Evolutionary conservation across 2,113 vertebrate genomes (phyloP).

Genomic region (Gnathonemus longibarbis): DNA sequence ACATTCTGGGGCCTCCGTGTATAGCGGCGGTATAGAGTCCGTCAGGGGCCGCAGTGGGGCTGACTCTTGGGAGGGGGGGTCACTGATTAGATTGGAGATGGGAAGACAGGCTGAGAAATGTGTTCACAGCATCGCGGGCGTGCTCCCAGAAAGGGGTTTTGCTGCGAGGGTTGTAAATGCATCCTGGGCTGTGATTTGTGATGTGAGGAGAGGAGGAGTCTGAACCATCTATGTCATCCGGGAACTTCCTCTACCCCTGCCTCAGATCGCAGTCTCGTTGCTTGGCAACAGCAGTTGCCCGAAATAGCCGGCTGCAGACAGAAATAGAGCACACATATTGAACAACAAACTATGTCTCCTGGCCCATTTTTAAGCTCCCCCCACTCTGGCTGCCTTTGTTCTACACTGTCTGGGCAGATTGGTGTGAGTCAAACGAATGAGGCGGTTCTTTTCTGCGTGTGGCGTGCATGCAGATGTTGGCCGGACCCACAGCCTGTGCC

Average conservation of each 20-base stretch:
- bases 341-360: slow-evolving; percentile 29
- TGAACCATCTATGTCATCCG: slow-evolving; percentile 26
- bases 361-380: not conserved
- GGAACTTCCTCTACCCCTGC: slow-evolving; percentile 33
- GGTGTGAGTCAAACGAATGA: not conserved
- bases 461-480: not conserved
- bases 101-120: not conserved
- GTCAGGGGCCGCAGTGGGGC: not conserved
- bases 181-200: not conserved
- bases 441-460: not conserved
- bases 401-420: not conserved
- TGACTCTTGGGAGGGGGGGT: not conserved
- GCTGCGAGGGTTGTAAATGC: not conserved
- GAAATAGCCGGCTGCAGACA: slow-evolving; percentile 45
- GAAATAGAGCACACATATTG: slow-evolving; percentile 40
- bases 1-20: not conserved
- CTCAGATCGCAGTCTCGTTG: slow-evolving; percentile 37
- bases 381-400: slow-evolving; percentile 9
- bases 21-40: not conserved
- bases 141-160: not conserved
- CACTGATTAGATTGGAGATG: not conserved
- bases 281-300: slow-evolving; percentile 44
- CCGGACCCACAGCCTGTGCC: not conserved
- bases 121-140: not conserved
- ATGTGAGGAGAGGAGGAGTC: slow-evolving; percentile 13